Percentiles rank a stretch among this genome's conserved stretches.
phyloP scores from a whole-genome alignment of 2,888 invertebrate species.

The Polydrusus cervinus region DNA sequence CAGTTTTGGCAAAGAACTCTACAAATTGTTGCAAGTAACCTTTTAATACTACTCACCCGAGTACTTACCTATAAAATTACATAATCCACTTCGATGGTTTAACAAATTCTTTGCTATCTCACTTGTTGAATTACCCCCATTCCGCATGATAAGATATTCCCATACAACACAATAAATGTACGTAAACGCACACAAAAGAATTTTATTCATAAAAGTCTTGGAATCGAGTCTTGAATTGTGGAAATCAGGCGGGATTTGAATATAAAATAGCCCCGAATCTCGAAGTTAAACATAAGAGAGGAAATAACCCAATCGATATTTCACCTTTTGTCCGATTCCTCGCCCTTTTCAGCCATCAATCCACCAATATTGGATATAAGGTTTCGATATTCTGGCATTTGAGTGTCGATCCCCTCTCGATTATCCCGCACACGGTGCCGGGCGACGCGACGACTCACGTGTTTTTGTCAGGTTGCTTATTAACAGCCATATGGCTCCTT shows the following conservation, averaged over 20 bases:
- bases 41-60: no score
- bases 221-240: neutral
- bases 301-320: conserved; percentile 49
- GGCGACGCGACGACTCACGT: conserved; percentile 30
- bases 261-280: conserved; percentile 43
- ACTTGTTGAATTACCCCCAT: conserved; percentile 3
- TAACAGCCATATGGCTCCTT: conserved; percentile 31
- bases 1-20: no score
- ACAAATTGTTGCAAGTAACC: no score
- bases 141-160: neutral
- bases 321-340: conserved; percentile 52
- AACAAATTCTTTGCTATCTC: neutral
- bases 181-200: conserved; percentile 14
- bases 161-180: neutral
- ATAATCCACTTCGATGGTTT: no score
- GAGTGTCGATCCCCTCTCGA: conserved; percentile 4
- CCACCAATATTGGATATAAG: conserved; percentile 44
- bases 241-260: conserved; percentile 34
- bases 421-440: conserved; percentile 21
- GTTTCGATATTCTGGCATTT: conserved; percentile 36
- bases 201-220: conserved; percentile 4
- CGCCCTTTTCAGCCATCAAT: conserved; percentile 44
- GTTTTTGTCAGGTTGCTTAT: conserved; percentile 34
- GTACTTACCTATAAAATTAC: no score
- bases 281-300: conserved; percentile 40